Conservation (phyloP, 1,140 invertebrate genomes). For the Chlorops oryzae region DNA sequence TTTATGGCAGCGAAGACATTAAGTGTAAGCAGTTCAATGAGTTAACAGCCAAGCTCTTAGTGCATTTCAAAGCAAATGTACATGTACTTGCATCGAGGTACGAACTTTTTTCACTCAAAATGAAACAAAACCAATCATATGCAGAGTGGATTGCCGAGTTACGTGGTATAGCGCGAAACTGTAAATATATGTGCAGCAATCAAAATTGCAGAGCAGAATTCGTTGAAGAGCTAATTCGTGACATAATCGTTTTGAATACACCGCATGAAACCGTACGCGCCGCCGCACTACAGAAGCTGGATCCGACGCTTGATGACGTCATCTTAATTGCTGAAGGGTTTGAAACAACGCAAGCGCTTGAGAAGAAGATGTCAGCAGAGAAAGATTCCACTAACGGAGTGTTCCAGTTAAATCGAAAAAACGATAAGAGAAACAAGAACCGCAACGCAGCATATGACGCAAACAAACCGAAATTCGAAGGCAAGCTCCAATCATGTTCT, state of each 20-base stretch:
- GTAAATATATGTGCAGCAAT: slow-evolving; percentile 12
- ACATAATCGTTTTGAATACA: slow-evolving; percentile 4
- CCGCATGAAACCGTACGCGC: slow-evolving; percentile 10
- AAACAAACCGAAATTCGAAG: background rate
- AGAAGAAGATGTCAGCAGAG: background rate
- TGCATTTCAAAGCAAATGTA: slow-evolving; percentile 6
- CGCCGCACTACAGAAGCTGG: slow-evolving; percentile 6
- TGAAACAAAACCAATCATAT: slow-evolving; percentile 13
- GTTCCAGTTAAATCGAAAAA: background rate
- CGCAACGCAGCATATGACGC: background rate
- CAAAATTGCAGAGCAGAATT: slow-evolving; percentile 8
- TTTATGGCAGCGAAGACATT: background rate
- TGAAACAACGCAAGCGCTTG: background rate
- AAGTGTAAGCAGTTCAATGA: slow-evolving; percentile 11
- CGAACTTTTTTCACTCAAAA: slow-evolving; percentile 12
- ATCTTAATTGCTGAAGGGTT: slow-evolving; percentile 3
- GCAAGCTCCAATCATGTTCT: background rate
- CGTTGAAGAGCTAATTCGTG: slow-evolving; percentile 17
- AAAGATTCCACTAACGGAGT: background rate
- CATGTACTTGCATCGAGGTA: slow-evolving; percentile 10
- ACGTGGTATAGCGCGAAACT: slow-evolving; percentile 11
- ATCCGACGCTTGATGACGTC: background rate
- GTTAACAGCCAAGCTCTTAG: slow-evolving; percentile 9
- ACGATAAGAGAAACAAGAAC: background rate
- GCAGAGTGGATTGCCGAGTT: slow-evolving; percentile 18